Evolutionary conservation across 1,140 invertebrate genomes (phyloP), one percentile per base, ranked within the genome.

Genomic region (Tyrophagus putrescentiae): DNA sequence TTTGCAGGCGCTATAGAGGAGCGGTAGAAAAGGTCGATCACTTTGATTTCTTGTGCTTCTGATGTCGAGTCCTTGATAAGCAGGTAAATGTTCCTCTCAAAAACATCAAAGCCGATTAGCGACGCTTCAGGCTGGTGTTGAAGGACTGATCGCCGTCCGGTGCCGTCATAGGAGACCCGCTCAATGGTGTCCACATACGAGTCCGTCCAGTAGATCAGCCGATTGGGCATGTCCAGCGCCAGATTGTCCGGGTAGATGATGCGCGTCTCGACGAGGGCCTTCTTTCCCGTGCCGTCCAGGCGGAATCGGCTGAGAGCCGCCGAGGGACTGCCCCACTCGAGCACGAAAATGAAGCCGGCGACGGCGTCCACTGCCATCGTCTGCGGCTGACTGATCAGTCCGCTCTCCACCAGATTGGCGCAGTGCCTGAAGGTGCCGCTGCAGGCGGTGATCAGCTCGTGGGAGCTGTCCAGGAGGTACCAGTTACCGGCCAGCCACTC

Each of bases 141-240:
- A 0, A 93, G 82, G 13, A 95, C 82, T 0, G 84, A 78, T 39
- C 80, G 77, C 0, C 83, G 75, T 60, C 82, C 78, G 0, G 84
- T 87, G 3, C 78, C 78, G 67, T 78, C 72, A 48, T 77, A 69
- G 62, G 77, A 69, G 32, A 75, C 74, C 48, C 73, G 72, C 76
- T 65, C 82, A 76, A 79, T 76, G 53, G 65, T 70, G 50, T 75
- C 70, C 7, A 72, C 65, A 16, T 71, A 64, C 5, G 72, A 66
- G 63, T 77, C 76, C 53, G 68, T 67, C 70, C 75, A 74, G 63
- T 72, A 76, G 18, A 77, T 62, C n/a, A 67, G 60, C 31, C 69
- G 66, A 9, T 67, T 64, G 9, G 67, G 65, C 59, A 68, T 68
- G 53, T 77, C 76, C 27, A 77, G 67, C 4, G 69, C 65, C 60